Evolutionary conservation across 37 sponge, comb jelly and placozoan species (phyloP).

Genomic region (Hexactinellida sp.): DNA sequence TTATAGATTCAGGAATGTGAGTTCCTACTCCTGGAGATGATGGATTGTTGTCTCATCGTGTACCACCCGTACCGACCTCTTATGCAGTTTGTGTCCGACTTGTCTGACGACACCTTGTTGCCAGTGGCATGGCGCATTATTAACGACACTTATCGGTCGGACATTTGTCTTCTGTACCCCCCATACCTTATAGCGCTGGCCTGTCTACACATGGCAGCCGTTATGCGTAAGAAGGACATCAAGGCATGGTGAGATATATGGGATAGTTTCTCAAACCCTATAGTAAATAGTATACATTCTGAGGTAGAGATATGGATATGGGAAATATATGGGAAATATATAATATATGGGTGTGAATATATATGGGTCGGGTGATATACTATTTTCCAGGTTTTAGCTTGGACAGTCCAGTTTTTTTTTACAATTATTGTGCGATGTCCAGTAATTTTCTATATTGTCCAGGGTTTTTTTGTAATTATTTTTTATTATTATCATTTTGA

Average conservation of each 20-base stretch:
- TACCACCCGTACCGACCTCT: constrained; percentile 91
- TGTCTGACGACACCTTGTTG: constrained; percentile 63
- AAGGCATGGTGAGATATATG: constrained; percentile 17
- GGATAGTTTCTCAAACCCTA: no score
- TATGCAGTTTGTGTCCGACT: constrained; percentile 72
- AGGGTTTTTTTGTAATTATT: no score
- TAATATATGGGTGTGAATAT: no score
- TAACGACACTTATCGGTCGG: constrained; percentile 81
- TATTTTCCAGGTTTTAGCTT: no score
- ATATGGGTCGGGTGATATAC: no score
- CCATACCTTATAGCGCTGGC: constrained; percentile 89
- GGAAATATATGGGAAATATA: no score
- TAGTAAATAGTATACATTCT: no score
- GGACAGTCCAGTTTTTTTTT: no score
- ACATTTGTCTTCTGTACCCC: constrained; percentile 72
- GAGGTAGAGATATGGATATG: no score
- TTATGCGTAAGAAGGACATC: constrained; percentile 83
- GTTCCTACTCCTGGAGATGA: constrained; percentile 85
- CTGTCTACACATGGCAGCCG: constrained; percentile 87
- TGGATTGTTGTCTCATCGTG: constrained; percentile 93
- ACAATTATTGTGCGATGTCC: no score
- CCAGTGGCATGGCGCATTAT: constrained; percentile 82
- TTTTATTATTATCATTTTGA: no score
- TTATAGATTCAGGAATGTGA: constrained; percentile 80
- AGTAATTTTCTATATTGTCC: no score